These are phyloP conservation scores for Macrotus californicus DNA, from an alignment of 2,113 vertebrate genomes.

Conservation along the genomic window DNA sequence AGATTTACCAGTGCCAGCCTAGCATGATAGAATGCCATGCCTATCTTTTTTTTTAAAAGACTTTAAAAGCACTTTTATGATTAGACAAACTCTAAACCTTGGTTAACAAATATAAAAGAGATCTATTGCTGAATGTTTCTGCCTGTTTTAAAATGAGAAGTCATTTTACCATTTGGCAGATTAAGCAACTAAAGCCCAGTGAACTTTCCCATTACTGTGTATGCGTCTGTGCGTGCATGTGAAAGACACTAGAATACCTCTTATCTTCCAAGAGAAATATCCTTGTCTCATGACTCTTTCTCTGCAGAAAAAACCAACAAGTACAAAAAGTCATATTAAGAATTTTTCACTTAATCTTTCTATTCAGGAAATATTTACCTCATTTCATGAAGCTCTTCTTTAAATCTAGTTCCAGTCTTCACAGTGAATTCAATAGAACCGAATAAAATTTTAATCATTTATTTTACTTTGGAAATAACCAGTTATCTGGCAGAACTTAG, in stretches of 20 bases:
- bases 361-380: neutral
- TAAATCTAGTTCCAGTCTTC: slow-evolving; percentile 5
- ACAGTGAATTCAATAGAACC: neutral
- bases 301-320: neutral
- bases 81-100: neutral
- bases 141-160: neutral
- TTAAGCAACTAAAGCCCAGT: neutral
- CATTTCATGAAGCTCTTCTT: neutral
- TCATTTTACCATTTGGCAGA: neutral
- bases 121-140: neutral
- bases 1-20: neutral
- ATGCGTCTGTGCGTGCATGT: slow-evolving; percentile 20
- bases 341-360: neutral
- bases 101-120: neutral
- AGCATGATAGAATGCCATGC: neutral
- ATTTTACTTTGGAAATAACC: neutral
- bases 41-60: neutral
- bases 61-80: neutral
- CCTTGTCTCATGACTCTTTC: neutral
- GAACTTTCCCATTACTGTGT: neutral
- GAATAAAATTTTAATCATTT: neutral
- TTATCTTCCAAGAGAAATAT: neutral
- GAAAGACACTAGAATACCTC: neutral
- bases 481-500: neutral
- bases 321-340: neutral